Conservation (phyloP, 2,113 vertebrate genomes). For the Theristicus caerulescens region DNA sequence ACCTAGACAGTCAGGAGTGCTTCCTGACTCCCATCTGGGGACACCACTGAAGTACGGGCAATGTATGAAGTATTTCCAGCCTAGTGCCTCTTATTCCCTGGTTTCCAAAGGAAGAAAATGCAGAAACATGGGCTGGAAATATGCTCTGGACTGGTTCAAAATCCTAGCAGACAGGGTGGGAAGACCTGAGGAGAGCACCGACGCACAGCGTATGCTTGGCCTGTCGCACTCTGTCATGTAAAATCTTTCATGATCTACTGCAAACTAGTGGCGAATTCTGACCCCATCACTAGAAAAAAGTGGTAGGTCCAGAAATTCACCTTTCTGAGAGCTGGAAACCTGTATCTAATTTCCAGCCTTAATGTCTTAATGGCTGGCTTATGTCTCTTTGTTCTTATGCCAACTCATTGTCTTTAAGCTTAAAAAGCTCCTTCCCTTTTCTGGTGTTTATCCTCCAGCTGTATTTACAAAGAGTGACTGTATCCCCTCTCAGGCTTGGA, state of each 20-base stretch:
- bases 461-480: slow-evolving; percentile 42
- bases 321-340: neutral
- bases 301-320: neutral
- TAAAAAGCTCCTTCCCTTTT: neutral
- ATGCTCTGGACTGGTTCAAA: neutral
- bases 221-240: neutral
- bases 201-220: neutral
- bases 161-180: neutral
- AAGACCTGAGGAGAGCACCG: neutral
- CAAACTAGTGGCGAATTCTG: neutral
- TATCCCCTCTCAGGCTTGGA: slow-evolving; percentile 13
- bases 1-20: neutral
- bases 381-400: slow-evolving; percentile 3
- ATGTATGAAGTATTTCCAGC: neutral
- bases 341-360: neutral
- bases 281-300: neutral
- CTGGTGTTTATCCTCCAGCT: slow-evolving; percentile 39
- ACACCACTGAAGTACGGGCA: neutral
- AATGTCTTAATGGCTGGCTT: neutral
- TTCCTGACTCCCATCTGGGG: rapidly evolving
- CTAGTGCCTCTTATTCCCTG: neutral
- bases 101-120: neutral
- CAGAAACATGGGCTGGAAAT: neutral
- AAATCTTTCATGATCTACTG: neutral
- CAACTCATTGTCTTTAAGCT: slow-evolving; percentile 30